Evolutionary conservation across 2,888 invertebrate genomes (phyloP).

Genomic region (Macroteleia sp.): DNA sequence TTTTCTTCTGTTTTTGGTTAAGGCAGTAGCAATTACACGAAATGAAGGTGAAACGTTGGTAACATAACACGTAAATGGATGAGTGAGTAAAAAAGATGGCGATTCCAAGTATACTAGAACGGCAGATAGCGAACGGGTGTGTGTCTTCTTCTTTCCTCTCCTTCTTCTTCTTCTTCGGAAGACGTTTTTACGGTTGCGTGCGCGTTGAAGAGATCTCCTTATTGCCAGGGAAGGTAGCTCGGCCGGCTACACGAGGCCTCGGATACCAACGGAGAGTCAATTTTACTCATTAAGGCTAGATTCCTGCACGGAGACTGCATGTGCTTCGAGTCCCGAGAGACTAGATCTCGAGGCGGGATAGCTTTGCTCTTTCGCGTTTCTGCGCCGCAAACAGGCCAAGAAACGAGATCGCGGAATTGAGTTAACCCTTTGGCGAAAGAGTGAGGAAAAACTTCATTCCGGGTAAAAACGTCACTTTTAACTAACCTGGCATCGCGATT

Average conservation of each 20-base stretch:
- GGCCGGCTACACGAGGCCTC: constrained; percentile 35
- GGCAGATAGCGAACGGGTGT: constrained; percentile 34
- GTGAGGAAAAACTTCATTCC: constrained; percentile 44
- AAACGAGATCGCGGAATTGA: constrained; percentile 62
- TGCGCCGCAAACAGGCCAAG: constrained; percentile 69
- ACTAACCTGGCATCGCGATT: constrained; percentile 29
- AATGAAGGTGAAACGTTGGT: constrained; percentile 54
- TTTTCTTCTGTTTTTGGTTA: constrained; percentile 29
- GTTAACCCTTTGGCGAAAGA: constrained; percentile 55
- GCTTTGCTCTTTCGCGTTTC: constrained; percentile 66
- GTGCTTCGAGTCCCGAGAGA: constrained; percentile 64
- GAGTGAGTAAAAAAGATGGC: constrained; percentile 52
- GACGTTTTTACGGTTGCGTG: constrained; percentile 64
- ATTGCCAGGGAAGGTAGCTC: constrained; percentile 50
- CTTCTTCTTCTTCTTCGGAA: constrained; percentile 33
- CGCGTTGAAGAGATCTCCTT: constrained; percentile 50
- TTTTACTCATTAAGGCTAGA: constrained; percentile 83
- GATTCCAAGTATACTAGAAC: constrained; percentile 51
- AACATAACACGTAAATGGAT: constrained; percentile 48
- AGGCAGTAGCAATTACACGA: constrained; percentile 39
- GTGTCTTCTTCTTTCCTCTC: constrained; percentile 10
- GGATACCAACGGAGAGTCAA: constrained; percentile 71
- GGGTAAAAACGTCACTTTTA: constrained; percentile 52
- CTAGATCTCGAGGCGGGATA: constrained; percentile 79
- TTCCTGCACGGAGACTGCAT: constrained; percentile 78